A percentile compares a stretch with the other conserved stretches of the same genome.
Evolutionary conservation across 2,888 invertebrate genomes (phyloP).

Genomic region (Rotaria macrura): DNA sequence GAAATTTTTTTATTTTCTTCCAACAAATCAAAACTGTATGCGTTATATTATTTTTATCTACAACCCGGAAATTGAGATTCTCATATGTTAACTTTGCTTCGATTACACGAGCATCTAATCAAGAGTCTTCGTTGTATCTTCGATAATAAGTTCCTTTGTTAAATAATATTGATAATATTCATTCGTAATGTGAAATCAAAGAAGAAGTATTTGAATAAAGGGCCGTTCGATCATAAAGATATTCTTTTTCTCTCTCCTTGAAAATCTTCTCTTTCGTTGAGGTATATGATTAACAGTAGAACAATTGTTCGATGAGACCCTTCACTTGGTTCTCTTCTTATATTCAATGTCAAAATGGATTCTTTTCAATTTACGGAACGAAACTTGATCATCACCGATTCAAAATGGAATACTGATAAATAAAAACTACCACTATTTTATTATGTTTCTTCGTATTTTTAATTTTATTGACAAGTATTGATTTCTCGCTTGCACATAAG

Average conservation of each 20-base stretch:
- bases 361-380: not conserved
- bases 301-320: not conserved
- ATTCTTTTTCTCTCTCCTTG: not conserved
- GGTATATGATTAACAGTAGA: not conserved
- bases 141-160: not conserved
- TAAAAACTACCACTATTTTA: not conserved
- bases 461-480: not conserved
- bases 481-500: not conserved
- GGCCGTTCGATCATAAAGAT: not conserved
- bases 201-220: not conserved
- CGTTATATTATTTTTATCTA: not conserved
- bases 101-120: not conserved
- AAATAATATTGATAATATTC: not conserved
- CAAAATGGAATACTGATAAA: not conserved
- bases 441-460: not conserved
- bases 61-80: not conserved
- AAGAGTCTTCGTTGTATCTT: not conserved
- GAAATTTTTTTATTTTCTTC: not conserved
- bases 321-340: not conserved
- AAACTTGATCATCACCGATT: not conserved
- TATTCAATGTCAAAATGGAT: not conserved
- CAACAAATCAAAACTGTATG: not conserved
- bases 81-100: not conserved
- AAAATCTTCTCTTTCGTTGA: not conserved
- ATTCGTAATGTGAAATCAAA: not conserved